Evolutionary conservation across 2,113 vertebrate genomes (phyloP).

Genomic region (Spea bombifrons): DNA sequence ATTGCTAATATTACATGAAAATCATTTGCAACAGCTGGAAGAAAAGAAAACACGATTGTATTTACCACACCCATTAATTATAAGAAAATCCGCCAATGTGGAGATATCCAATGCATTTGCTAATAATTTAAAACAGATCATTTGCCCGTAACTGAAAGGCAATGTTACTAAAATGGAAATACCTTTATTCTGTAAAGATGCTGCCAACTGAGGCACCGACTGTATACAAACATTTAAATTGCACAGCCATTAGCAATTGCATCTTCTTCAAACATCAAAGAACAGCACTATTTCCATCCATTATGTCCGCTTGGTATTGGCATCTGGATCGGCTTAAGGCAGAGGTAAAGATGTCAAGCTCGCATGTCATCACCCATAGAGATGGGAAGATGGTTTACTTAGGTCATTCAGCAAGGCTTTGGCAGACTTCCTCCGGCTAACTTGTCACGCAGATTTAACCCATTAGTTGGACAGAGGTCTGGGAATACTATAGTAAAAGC

Average conservation of each 20-base stretch:
- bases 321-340: slow-evolving; percentile 41
- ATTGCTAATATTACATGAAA: not conserved
- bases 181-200: not conserved
- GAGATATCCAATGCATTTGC: not conserved
- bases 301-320: slow-evolving; percentile 16
- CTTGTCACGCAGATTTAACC: slow-evolving; percentile 37
- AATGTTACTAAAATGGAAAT: not conserved
- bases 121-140: not conserved
- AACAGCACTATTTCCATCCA: slow-evolving; percentile 30
- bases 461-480: not conserved
- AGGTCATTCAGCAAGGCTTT: slow-evolving; percentile 35
- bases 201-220: slow-evolving; percentile 7
- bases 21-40: not conserved
- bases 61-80: not conserved
- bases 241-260: slow-evolving; percentile 24
- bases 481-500: no score
- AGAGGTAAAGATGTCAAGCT: slow-evolving; percentile 46
- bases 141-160: not conserved
- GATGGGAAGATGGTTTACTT: slow-evolving; percentile 36
- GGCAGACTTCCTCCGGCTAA: slow-evolving; percentile 21
- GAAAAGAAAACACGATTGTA: not conserved
- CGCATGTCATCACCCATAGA: slow-evolving; percentile 39
- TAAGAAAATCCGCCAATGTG: not conserved
- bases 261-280: slow-evolving; percentile 41
- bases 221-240: slow-evolving; percentile 30